phyloP scores from a whole-genome alignment of 35 echinoderm and acorn worm species.

The Hemicentrotus pulcherrimus region DNA sequence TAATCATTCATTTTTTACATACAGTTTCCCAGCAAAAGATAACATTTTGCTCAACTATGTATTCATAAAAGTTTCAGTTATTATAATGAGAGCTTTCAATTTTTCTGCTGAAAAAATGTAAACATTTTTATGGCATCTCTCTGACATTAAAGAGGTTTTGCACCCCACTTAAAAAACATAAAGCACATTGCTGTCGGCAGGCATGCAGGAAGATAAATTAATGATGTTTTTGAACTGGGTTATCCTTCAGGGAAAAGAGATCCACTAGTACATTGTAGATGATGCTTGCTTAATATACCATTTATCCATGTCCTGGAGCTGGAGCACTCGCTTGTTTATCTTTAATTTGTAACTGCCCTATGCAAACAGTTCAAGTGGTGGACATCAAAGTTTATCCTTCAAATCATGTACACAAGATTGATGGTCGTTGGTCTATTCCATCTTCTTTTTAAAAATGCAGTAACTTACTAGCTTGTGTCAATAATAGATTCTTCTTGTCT shows the following conservation, averaged over 20 bases:
- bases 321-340: not conserved
- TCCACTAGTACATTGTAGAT: not conserved
- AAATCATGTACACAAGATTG: not conserved
- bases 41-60: too few relatives aligned
- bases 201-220: not conserved
- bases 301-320: not conserved
- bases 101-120: not conserved
- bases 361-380: not conserved
- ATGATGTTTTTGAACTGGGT: not conserved
- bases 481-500: not conserved
- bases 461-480: not conserved
- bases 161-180: not conserved
- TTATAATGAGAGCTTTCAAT: too few relatives aligned
- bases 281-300: not conserved
- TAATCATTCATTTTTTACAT: too few relatives aligned
- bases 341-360: not conserved
- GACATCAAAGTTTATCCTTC: not conserved
- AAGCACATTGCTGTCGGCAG: not conserved
- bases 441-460: not conserved
- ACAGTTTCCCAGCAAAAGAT: too few relatives aligned
- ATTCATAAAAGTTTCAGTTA: too few relatives aligned
- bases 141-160: not conserved
- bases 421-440: not conserved
- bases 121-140: not conserved
- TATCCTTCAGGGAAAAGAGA: not conserved